Base-by-base conservation (phyloP, 2,888 invertebrate genomes). In the Drosophila fungiperda region DNA sequence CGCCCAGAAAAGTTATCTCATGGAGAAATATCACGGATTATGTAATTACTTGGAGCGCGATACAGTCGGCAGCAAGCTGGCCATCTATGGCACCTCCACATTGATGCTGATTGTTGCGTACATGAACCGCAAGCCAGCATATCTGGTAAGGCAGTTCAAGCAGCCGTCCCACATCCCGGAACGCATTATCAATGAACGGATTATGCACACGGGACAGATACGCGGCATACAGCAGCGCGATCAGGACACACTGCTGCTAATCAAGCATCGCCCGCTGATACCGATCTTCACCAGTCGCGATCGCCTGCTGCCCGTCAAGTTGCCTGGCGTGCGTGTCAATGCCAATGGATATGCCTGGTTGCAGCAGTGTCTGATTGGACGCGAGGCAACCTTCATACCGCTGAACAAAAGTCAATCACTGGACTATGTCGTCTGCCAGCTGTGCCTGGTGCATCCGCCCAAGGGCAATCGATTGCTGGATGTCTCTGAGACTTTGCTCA, bases 271-370 rank as follows among this genome's bases (percentile, higher is more conserved):
- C 2, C 91, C 91, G 4, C 60, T 89, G 15, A 80, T 91, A 26
- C 89, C 92, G 0, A 78, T 92, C 20, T 92, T 91, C 29, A 88
- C 89, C 52, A 91, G 91, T 42, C 79, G 78, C 45, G 72, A 86
- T 11, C 80, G 82, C 2, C 64, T 92, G 50, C 63, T 91, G 61
- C 91, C 92, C 1, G 83, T 91, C 7, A 92, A 91, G 68, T 65
- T 93, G 50, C 90, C 92, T 0, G 93, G 93, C 3, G 87, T 93
- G 7, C 73, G 81, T 3, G 91, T 93, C 5, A 92, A 92, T 73
- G 89, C 92, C 20, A 93, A 93, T 75, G 93, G 93, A 2, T 91
- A 89, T 61, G 91, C 93, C 0, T 94, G 94, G 94, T 85, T 94
- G 60, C 94, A 94, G 81, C 92, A 93, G 57, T 91, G 94, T 53